phyloP scores from a whole-genome alignment of 2,113 vertebrate species.

The Rhea americana region DNA sequence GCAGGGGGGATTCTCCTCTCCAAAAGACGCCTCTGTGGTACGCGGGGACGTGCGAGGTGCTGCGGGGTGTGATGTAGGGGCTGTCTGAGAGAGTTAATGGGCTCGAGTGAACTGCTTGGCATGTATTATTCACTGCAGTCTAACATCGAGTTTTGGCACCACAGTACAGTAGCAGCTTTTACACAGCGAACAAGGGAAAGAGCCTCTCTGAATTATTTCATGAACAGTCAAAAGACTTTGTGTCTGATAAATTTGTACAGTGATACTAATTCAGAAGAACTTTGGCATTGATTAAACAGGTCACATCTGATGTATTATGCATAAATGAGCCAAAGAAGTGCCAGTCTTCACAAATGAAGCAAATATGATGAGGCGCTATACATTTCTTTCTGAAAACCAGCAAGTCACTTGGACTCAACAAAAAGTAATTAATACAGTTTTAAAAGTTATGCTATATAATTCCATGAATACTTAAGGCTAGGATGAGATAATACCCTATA shows the following conservation, averaged over 20 bases:
- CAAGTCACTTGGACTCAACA: slow-evolving; percentile 61
- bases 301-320: slow-evolving; percentile 67
- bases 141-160: slow-evolving; percentile 60
- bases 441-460: slow-evolving; percentile 42
- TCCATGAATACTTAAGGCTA: slow-evolving; percentile 58
- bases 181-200: slow-evolving; percentile 20
- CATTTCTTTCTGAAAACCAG: slow-evolving; percentile 59
- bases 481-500: slow-evolving; percentile 65
- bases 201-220: slow-evolving; percentile 64
- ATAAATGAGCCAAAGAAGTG: slow-evolving; percentile 53
- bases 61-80: neutral
- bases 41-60: neutral
- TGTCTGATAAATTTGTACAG: slow-evolving; percentile 39
- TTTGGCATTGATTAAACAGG: slow-evolving; percentile 60
- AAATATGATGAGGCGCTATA: neutral
- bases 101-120: slow-evolving; percentile 32
- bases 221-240: slow-evolving; percentile 64
- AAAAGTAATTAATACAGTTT: slow-evolving; percentile 75
- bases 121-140: slow-evolving; percentile 61
- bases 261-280: slow-evolving; percentile 60
- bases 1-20: neutral
- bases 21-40: neutral
- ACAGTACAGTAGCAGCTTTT: slow-evolving; percentile 40
- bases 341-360: slow-evolving; percentile 25
- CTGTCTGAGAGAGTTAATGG: slow-evolving; percentile 16